Evolutionary conservation across 1,140 invertebrate species (phyloP).

Genomic region (Drosophila ercepeae): DNA sequence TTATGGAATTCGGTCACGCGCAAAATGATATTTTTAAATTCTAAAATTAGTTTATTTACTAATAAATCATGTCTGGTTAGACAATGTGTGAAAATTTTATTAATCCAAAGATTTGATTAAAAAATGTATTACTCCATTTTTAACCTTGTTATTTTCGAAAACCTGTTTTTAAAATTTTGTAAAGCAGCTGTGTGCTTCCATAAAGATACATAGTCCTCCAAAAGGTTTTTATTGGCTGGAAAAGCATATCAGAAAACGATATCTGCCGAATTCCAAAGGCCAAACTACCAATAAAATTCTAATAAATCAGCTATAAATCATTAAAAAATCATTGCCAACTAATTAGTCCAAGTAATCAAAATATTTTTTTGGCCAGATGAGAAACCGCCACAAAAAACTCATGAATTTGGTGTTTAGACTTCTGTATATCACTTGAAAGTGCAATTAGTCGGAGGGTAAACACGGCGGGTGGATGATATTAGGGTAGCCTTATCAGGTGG

Average conservation of each 20-base stretch:
- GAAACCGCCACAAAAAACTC: constrained; percentile 1
- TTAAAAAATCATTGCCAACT: constrained; percentile 6
- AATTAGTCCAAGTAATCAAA: no score
- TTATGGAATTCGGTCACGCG: constrained; percentile 17
- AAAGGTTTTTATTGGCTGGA: no score
- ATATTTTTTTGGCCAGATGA: background rate
- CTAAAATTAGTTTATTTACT: background rate
- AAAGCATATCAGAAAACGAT: no score
- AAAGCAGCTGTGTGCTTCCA: no score
- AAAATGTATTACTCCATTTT: no score
- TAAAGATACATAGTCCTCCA: no score
- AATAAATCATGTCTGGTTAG: no score
- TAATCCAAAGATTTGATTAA: background rate
- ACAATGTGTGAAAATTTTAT: background rate
- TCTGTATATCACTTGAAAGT: constrained; percentile 39
- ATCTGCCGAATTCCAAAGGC: background rate
- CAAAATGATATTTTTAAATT: background rate
- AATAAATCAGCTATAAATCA: constrained; percentile 18
- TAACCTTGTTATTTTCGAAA: background rate
- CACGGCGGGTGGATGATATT: constrained; percentile 17
- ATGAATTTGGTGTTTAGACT: constrained; percentile 15
- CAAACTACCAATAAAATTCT: constrained; percentile 8
- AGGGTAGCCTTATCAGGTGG: constrained; percentile 26
- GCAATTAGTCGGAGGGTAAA: constrained; percentile 33
- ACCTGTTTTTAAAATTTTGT: no score